Base-by-base conservation (phyloP, 2,888 invertebrate genomes). In the Polydrusus cervinus region DNA sequence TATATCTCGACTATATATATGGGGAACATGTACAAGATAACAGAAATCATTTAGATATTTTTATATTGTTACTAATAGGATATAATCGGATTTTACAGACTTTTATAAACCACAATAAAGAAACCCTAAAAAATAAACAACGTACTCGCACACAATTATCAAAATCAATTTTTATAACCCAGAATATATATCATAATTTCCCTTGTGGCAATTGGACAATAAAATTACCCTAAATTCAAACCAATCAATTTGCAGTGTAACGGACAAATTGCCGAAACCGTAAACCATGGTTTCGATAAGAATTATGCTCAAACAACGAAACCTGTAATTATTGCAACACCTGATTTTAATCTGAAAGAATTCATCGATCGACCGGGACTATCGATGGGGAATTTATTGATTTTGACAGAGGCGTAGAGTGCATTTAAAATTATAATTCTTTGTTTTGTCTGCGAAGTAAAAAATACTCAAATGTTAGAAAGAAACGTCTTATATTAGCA, bases 191-290 rank as follows among this genome's bases (percentile, higher is more conserved):
- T 64, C 64, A 66, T 53, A 51, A 66, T 53, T 66, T 66, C 10
- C 53, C 51, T 38, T 38, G 10, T 14, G 14, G 18, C 57, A 38
- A 16, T n/a, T 13, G 40, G 53, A 66, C 53, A 66, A 53, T 51
- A 53, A 66, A 66, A 66, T 66, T 66, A 53, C 25, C 38, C 51
- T 20, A 18, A 38, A 66, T 66, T 66, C 20, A 38, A 53, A 40
- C 66, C 66, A 66, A 66, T 66, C 66, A 66, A 66, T 66, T 66
- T 53, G 40, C 53, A 47, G 49, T 49, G 53, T 51, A 53, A 34
- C 66, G n/a, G 40, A 38, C 18, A 66, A 66, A 66, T 66, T 66
- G 66, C 40, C 40, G 40, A 66, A 66, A 66, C 14, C 66, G 53
- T 53, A 66, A 66, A 53, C 40, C 34, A 66, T 66, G 20, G 49